Conservation (phyloP, 2,113 vertebrate species). For the Clinocottus analis region DNA sequence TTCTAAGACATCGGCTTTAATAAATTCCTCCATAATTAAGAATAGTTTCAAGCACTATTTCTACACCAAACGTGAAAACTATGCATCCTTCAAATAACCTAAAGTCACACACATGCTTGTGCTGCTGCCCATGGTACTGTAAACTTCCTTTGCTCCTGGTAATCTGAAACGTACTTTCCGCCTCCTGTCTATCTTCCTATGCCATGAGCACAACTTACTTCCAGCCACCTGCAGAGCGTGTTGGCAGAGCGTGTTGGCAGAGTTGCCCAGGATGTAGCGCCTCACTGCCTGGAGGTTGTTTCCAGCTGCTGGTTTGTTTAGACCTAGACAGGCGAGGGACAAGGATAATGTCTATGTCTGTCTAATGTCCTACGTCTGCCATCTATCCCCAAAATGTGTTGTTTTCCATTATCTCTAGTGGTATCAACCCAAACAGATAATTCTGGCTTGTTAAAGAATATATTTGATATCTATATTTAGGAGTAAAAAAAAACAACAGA, state of each 20-base stretch:
- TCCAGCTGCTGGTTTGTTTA: constrained; percentile 41
- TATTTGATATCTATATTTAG: not conserved
- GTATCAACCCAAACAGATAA: not conserved
- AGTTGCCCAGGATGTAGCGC: constrained; percentile 38
- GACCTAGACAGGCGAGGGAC: not conserved
- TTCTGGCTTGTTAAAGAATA: not conserved
- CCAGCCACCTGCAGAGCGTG: constrained; percentile 56
- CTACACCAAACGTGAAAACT: not conserved
- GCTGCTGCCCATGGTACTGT: not conserved
- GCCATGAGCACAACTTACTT: constrained; percentile 39
- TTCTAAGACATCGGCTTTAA: constrained; percentile 31
- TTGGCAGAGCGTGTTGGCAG: constrained; percentile 24
- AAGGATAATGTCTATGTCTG: constrained; percentile 8
- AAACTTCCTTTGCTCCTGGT: not conserved
- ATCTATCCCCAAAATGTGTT: not conserved
- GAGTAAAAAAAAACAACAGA: not conserved
- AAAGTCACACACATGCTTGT: not conserved
- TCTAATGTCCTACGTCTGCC: constrained; percentile 5
- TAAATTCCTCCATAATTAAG: constrained; percentile 58
- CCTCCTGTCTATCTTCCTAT: constrained; percentile 25
- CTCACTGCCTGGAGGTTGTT: constrained; percentile 33
- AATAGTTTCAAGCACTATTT: constrained; percentile 33
- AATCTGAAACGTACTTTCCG: constrained; percentile 39
- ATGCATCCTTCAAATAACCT: constrained; percentile 13
- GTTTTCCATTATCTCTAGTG: not conserved